Percentiles rank a stretch among this genome's conserved stretches.
Conservation (phyloP, 2,797 vertebrate species). For the Peromyscus melanophrys region DNA sequence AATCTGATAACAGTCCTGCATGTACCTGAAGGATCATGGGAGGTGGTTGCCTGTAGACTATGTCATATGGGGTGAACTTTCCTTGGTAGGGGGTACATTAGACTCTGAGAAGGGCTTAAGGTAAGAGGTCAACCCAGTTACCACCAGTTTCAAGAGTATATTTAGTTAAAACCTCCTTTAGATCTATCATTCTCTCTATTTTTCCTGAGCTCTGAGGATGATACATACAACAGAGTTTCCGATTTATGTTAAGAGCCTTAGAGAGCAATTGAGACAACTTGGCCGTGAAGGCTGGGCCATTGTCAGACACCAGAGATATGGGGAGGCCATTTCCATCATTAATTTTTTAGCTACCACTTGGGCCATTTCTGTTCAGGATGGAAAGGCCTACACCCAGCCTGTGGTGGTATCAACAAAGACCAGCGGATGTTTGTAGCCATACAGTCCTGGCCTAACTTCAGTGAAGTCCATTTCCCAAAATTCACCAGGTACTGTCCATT, state of each 20-base stretch:
- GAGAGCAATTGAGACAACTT: background rate
- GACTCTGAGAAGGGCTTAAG: background rate
- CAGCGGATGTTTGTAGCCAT: background rate
- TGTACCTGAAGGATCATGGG: background rate
- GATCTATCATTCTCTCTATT: background rate
- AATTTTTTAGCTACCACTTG: background rate
- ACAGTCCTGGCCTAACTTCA: background rate
- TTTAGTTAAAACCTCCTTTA: background rate
- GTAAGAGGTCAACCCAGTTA: background rate
- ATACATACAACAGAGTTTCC: background rate
- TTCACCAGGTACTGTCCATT: background rate
- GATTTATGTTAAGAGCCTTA: background rate
- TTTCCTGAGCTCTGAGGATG: background rate
- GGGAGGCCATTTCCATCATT: background rate
- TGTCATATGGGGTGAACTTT: background rate
- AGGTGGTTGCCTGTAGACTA: background rate
- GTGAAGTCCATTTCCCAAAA: background rate
- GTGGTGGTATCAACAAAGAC: background rate
- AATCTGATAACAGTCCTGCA: background rate
- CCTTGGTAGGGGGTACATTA: background rate
- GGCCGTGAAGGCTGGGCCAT: background rate
- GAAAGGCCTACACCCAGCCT: background rate
- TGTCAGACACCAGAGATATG: background rate
- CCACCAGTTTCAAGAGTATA: background rate
- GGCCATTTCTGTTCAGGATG: background rate